Conservation (phyloP, 1,140 invertebrate genomes). For the Arion vulgaris region DNA sequence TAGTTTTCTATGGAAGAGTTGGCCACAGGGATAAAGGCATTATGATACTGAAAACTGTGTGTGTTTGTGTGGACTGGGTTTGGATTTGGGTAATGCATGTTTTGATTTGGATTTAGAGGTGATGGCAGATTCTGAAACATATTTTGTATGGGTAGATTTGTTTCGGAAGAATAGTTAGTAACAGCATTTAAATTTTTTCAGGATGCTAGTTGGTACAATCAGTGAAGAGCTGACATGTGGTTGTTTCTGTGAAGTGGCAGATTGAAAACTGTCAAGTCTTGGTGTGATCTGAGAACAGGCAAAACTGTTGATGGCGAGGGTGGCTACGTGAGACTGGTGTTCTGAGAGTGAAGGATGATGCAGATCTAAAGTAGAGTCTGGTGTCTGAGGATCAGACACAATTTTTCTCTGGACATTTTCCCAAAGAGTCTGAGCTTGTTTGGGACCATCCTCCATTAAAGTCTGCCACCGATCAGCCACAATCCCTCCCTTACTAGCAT, state of each 20-base stretch:
- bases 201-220: conserved; percentile 12
- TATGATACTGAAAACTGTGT: neutral
- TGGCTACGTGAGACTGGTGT: neutral
- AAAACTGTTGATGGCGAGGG: too few relatives aligned
- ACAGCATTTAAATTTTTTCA: conserved; percentile 17
- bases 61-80: neutral
- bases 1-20: conserved; percentile 19
- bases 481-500: neutral
- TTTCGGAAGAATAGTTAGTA: neutral
- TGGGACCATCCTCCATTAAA: conserved; percentile 18
- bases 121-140: neutral
- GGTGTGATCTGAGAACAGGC: neutral
- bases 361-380: conserved; percentile 9
- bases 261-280: neutral
- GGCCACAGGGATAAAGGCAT: conserved; percentile 19
- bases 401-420: conserved; percentile 38
- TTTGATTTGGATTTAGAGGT: neutral
- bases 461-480: conserved; percentile 27
- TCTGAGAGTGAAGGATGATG: neutral
- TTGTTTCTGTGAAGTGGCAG: neutral
- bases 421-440: conserved; percentile 30
- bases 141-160: neutral
- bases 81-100: conserved; percentile 2
- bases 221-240: neutral
- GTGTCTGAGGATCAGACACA: conserved; percentile 32